Evolutionary conservation across 2,797 vertebrate species (phyloP), one percentile per base, ranked within the genome.

Genomic region (Helicolenus hilgendorfi): DNA sequence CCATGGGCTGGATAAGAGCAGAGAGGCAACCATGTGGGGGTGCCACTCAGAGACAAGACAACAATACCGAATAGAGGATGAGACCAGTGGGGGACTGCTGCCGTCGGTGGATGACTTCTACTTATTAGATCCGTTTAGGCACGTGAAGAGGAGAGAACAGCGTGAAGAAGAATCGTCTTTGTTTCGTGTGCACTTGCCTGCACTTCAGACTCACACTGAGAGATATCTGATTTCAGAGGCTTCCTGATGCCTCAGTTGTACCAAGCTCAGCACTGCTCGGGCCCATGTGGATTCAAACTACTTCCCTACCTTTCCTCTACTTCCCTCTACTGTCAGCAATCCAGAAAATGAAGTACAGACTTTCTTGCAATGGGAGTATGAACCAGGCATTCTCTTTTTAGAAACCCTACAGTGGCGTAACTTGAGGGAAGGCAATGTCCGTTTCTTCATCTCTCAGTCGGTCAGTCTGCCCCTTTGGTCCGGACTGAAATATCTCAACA

Each of bases 211-310:
- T 2, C 87, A 64, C n/a, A 29, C 85, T 77, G 84, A 65, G 73
- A 27, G 18, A 76, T 75, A 82, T 87, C 81, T 80, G 84, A 86
- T 94, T 92, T 83, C 36, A 81, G 60, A 83, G 53, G 63, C 45
- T 74, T 83, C 68, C 74, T 69, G 53, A 76, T 88, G 81, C 67
- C 77, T 77, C 56, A 36, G 31, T 27, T 67, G 56, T 71, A 77
- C 10, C 49, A 53, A 53, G 18, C 83, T 77, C 20, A 86, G 83
- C 24, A 65, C 58, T 38, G 10, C 62, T 62, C 33, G 2, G 35
- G 27, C 69, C 70, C 76, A 72, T 72, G 72, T 67, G 73, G 76
- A 75, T 80, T 80, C 70, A 55, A 60, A 75, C 58, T 38, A 53
- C 74, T 81, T 80, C n/a, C 62, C 8, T 38, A 27, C 45, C 59